A percentile compares a stretch with the other conserved stretches of the same genome.
Conservation (phyloP, 2,113 vertebrate species). For the Toxotes chatareus region DNA sequence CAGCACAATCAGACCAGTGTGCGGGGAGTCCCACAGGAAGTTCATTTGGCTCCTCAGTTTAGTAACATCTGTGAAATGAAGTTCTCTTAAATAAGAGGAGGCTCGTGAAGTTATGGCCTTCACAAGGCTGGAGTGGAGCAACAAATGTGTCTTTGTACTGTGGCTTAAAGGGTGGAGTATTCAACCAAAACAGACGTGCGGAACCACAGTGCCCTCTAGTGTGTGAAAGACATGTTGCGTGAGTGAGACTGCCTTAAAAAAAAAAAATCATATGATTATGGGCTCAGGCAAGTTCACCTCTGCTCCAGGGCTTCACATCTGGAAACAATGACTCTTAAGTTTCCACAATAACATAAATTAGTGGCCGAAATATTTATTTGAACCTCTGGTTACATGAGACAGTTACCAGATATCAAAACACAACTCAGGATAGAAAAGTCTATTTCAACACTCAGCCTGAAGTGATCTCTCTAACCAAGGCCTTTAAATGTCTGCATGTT, state of each 20-base stretch:
- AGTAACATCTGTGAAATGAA: constrained; percentile 78
- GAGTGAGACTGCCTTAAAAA: not conserved
- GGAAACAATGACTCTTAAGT: not conserved
- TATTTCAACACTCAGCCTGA: not conserved
- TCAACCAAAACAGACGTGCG: not conserved
- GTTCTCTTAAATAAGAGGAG: constrained; percentile 64
- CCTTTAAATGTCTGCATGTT: not conserved
- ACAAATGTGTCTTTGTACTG: constrained; percentile 61
- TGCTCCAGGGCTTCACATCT: not conserved
- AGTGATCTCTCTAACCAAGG: not conserved
- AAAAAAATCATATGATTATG: not conserved
- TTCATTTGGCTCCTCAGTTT: constrained; percentile 57
- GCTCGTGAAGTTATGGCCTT: constrained; percentile 38
- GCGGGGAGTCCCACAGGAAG: constrained; percentile 59
- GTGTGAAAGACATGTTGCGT: constrained; percentile 6
- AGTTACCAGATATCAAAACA: not conserved
- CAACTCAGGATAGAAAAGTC: not conserved
- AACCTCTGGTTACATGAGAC: not conserved
- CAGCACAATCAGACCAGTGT: constrained; percentile 81
- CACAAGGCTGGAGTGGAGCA: constrained; percentile 34
- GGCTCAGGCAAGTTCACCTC: not conserved
- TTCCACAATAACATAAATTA: not conserved
- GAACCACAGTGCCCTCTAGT: constrained; percentile 56
- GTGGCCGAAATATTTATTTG: constrained; percentile 1
- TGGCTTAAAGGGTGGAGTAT: constrained; percentile 7